phyloP scores from a whole-genome alignment of 2,113 vertebrate genomes.

The Nerophis lumbriciformis region DNA sequence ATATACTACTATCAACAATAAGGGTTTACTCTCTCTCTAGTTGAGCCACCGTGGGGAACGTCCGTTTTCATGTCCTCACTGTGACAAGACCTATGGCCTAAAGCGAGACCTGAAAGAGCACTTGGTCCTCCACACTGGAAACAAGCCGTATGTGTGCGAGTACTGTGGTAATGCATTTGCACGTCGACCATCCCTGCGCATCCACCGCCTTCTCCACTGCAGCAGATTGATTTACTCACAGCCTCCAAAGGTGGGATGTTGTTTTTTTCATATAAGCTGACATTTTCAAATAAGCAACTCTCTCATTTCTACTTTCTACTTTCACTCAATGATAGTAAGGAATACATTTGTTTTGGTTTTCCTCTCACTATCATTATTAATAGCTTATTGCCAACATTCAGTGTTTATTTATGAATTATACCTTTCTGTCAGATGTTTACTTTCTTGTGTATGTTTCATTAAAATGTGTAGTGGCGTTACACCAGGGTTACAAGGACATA shows the following conservation, averaged over 20 bases:
- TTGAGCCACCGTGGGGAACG: constrained; percentile 71
- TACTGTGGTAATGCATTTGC: constrained; percentile 79
- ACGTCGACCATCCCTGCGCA: constrained; percentile 68
- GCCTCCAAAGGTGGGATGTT: constrained; percentile 38
- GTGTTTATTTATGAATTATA: neutral
- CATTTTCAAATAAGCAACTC: neutral
- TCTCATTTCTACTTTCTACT: neutral
- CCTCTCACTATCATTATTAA: neutral
- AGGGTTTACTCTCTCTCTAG: neutral
- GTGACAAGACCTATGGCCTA: constrained; percentile 76
- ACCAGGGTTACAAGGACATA: too few species aligned
- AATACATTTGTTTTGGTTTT: neutral
- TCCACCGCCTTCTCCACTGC: constrained; percentile 76
- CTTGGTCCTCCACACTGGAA: constrained; percentile 73
- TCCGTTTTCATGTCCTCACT: constrained; percentile 76
- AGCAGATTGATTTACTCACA: constrained; percentile 36
- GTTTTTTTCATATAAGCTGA: neutral
- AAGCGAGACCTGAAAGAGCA: constrained; percentile 80
- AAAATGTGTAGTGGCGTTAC: too few species aligned
- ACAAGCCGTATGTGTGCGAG: constrained; percentile 75
- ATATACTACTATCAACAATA: neutral
- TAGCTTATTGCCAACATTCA: too few species aligned
- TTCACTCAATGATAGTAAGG: too few species aligned
- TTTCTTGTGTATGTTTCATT: too few species aligned
- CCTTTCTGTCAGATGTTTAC: too few species aligned